Evolutionary conservation across 2,797 vertebrate species (phyloP).

Genomic region (Erethizon dorsatum): DNA sequence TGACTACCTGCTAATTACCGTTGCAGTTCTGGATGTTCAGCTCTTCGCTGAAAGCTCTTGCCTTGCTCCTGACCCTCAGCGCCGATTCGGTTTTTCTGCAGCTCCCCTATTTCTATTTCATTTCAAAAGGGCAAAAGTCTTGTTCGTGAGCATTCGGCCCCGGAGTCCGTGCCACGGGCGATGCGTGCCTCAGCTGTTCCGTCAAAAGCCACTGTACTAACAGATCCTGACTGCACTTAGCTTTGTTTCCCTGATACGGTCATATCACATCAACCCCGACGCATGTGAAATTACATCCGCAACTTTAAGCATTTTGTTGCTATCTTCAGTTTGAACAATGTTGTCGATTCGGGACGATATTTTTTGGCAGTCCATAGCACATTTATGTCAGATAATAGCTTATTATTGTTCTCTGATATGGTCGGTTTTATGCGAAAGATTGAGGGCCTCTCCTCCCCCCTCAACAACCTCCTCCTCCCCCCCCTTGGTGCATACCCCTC

Average conservation of each 20-base stretch:
- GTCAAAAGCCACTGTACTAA: slow-evolving; percentile 95
- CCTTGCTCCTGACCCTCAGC: slow-evolving; percentile 84
- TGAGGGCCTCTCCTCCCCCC: slow-evolving; percentile 82
- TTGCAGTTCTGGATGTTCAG: slow-evolving; percentile 62
- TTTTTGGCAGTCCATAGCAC: slow-evolving; percentile 94
- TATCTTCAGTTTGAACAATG: slow-evolving; percentile 93
- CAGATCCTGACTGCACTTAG: slow-evolving; percentile 98
- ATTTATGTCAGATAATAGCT: slow-evolving; percentile 95
- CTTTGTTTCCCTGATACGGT: slow-evolving; percentile 97
- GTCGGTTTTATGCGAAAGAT: slow-evolving; percentile 94
- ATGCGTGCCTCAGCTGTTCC: slow-evolving; percentile 96
- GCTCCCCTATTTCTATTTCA: slow-evolving; percentile 88
- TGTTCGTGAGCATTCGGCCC: slow-evolving; percentile 93
- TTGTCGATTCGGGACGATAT: slow-evolving; percentile 92
- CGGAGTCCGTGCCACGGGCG: slow-evolving; percentile 94
- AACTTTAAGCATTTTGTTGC: slow-evolving; percentile 95
- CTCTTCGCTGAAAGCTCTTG: slow-evolving; percentile 69
- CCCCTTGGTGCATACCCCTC: neutral
- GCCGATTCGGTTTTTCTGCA: slow-evolving; percentile 83
- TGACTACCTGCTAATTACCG: slow-evolving; percentile 84
- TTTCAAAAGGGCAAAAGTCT: slow-evolving; percentile 97
- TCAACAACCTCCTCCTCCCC: slow-evolving; percentile 69
- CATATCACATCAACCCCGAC: slow-evolving; percentile 96
- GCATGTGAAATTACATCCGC: slow-evolving; percentile 95
- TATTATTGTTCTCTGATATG: slow-evolving; percentile 95